These are phyloP conservation scores for Distichodus sexfasciatus DNA, from an alignment of 2,797 vertebrate genomes.

Conservation along the genomic window DNA sequence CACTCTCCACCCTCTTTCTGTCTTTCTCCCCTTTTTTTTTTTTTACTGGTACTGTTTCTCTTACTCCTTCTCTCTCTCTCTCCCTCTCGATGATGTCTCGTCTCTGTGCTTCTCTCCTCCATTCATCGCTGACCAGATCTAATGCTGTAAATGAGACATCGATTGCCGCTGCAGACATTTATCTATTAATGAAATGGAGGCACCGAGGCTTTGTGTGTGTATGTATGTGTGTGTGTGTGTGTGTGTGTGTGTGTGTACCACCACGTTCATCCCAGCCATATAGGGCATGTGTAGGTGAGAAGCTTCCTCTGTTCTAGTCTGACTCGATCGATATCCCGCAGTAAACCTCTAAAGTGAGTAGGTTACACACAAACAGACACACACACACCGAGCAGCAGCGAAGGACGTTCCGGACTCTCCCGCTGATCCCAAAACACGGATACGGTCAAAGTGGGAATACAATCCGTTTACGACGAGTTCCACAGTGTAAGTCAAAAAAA, in stretches of 20 bases:
- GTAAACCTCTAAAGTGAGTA: slow-evolving; percentile 6
- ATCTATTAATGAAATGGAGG: slow-evolving; percentile 4
- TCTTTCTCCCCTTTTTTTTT: no score
- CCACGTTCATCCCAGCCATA: background rate
- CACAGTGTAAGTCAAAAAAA: no score
- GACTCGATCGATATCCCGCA: slow-evolving; percentile 27
- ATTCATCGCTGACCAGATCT: background rate
- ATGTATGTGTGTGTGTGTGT: background rate
- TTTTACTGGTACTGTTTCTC: no score
- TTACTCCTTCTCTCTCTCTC: background rate
- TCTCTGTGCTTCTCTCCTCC: background rate
- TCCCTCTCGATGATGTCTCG: background rate
- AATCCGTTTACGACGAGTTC: slow-evolving; percentile 17
- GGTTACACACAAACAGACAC: slow-evolving; percentile 18
- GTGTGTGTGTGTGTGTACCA: background rate
- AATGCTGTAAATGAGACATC: background rate
- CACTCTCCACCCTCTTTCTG: background rate
- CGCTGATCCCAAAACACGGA: background rate
- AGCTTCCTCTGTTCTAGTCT: background rate
- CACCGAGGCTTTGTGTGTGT: background rate
- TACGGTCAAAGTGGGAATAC: slow-evolving; percentile 25
- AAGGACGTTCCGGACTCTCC: slow-evolving; percentile 21
- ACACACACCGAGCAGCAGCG: background rate
- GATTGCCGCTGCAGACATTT: slow-evolving; percentile 9
- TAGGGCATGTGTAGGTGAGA: background rate